phyloP scores from a whole-genome alignment of 2,113 vertebrate species.

The Trachemys scripta region DNA sequence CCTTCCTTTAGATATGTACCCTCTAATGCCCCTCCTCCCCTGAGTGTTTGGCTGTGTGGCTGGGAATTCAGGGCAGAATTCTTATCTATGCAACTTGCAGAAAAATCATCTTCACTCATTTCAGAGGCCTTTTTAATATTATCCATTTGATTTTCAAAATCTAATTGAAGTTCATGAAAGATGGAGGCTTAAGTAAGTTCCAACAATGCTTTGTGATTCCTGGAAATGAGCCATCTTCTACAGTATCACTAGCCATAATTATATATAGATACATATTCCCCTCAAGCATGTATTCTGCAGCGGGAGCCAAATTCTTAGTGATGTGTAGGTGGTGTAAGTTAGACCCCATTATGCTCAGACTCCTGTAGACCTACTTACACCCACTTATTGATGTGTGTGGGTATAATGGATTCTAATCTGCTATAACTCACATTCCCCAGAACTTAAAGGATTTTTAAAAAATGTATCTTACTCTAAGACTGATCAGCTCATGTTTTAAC shows the following conservation, averaged over 20 bases:
- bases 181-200: neutral
- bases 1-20: neutral
- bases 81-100: neutral
- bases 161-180: neutral
- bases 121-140: neutral
- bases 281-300: neutral
- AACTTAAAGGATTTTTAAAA: neutral
- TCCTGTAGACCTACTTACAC: neutral
- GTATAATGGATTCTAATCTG: neutral
- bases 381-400: neutral
- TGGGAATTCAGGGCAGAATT: neutral
- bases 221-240: neutral
- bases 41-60: accelerated
- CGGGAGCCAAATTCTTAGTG: neutral
- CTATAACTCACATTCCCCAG: neutral
- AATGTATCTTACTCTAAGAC: neutral
- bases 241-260: neutral
- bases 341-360: neutral
- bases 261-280: neutral
- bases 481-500: neutral
- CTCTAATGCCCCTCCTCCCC: neutral
- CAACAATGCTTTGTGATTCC: neutral
- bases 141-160: neutral
- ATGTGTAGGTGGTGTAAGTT: neutral
- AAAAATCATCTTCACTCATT: neutral